These are phyloP conservation scores for Ophiothrix spiculata DNA, from an alignment of 35 echinoderm and acorn worm genomes.

Conservation along the genomic window DNA sequence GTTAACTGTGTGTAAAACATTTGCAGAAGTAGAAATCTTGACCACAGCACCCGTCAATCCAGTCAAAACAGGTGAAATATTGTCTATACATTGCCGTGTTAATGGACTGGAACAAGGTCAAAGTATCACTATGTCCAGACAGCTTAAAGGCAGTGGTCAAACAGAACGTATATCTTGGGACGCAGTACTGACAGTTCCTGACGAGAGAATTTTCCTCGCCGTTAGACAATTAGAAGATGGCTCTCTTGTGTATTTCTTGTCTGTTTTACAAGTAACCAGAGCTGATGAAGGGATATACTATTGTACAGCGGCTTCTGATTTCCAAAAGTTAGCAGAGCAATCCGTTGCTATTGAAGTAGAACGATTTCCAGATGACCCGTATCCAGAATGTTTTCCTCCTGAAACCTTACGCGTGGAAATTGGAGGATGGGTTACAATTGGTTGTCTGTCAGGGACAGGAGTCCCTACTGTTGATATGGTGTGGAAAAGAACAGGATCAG, in stretches of 20 bases:
- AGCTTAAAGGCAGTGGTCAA: neutral
- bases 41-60: neutral
- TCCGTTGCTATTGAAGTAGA: neutral
- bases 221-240: neutral
- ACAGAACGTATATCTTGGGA: neutral
- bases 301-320: neutral
- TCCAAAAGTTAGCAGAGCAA: neutral
- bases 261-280: neutral
- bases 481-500: neutral
- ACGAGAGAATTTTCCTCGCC: neutral
- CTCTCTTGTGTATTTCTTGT: neutral
- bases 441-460: neutral
- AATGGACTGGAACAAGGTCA: neutral
- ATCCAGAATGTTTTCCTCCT: neutral
- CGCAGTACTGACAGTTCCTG: neutral
- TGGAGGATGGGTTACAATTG: neutral
- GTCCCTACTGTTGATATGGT: neutral
- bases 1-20: neutral
- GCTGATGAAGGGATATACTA: neutral
- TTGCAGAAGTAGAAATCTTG: neutral
- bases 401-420: neutral
- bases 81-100: neutral
- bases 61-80: neutral
- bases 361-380: neutral
- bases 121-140: neutral